Conservation (phyloP, 2,113 vertebrate genomes). For the Cercopithecus mona region DNA sequence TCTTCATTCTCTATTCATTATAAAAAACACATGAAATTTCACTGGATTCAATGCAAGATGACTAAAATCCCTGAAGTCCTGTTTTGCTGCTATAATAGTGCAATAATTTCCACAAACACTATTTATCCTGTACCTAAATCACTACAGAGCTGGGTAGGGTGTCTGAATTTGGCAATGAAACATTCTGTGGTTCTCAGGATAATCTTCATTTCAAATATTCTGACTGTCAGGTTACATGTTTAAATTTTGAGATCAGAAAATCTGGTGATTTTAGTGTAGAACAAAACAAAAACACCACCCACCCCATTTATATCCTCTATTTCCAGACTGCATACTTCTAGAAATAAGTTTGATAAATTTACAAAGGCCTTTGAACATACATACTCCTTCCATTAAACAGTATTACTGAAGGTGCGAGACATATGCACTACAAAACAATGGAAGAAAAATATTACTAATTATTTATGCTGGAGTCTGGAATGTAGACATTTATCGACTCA, state of each 20-base stretch:
- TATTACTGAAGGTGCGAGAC: not conserved
- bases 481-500: conserved; percentile 11
- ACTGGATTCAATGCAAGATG: conserved; percentile 38
- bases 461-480: conserved; percentile 33
- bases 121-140: conserved; percentile 6
- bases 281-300: conserved; percentile 22
- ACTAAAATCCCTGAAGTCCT: conserved; percentile 34
- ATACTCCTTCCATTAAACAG: not conserved
- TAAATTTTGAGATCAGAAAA: conserved; percentile 32
- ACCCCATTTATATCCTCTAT: not conserved
- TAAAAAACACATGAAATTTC: conserved; percentile 51
- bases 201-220: conserved; percentile 47
- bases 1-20: conserved; percentile 52
- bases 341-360: conserved; percentile 31
- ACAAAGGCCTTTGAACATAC: conserved; percentile 22
- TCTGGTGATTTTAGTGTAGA: not conserved
- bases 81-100: not conserved
- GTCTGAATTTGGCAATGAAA: conserved; percentile 22
- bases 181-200: conserved; percentile 28
- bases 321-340: not conserved
- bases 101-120: conserved; percentile 22
- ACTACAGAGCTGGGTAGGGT: not conserved
- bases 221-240: not conserved
- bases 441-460: conserved; percentile 37
- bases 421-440: conserved; percentile 38